Evolutionary conservation across 2,113 vertebrate species (phyloP), one percentile per base, ranked within the genome.

Genomic region (Rhizomys pruinosus): DNA sequence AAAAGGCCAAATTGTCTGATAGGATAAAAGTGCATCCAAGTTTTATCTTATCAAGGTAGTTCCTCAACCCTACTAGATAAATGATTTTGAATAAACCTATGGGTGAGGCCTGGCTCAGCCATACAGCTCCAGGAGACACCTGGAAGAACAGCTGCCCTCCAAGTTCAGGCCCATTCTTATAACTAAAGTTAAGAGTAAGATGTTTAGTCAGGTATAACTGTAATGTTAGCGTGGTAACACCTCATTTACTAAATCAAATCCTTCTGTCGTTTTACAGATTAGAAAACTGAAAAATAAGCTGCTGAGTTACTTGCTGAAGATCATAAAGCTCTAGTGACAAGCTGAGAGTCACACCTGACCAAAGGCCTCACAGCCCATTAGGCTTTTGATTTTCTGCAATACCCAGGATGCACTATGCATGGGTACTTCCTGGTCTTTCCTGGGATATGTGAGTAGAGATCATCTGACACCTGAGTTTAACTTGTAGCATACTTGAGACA

Each of bases 321-420:
- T 37, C 12, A 20, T 29, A 27, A 84, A 84, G 72, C 15, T 44
- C 4, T 8, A 32, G 19, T 8, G 32, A 32, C 76, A 23, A 37
- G 37, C 42, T 27, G 47, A 74, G 78, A 66, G 42, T 47, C 47
- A 17, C 23, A 22, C 27, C 72, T n/a, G 11, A 3, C 23, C 47
- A 27, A 27, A 84, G 2, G 23, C 11, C 5, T 1, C 6, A 25
- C 20, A 68, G 57, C 25, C 32, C 47, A 1, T 20, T 34, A 22
- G 23, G 3, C 4, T 7, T 19, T 11, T 25, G 52, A 59, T 22
- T 29, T 52, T 73, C 57, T 66, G 64, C 63, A 63, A 27, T 3
- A 32, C 27, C 3, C 9, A 7, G 23, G 20, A 81, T 0, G 0
- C 0, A 37, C 44, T 23, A 2, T 15, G 37, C 0, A 0, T 32